Evolutionary conservation across 1,140 invertebrate species (phyloP).

Genomic region (Oscheius sp.): DNA sequence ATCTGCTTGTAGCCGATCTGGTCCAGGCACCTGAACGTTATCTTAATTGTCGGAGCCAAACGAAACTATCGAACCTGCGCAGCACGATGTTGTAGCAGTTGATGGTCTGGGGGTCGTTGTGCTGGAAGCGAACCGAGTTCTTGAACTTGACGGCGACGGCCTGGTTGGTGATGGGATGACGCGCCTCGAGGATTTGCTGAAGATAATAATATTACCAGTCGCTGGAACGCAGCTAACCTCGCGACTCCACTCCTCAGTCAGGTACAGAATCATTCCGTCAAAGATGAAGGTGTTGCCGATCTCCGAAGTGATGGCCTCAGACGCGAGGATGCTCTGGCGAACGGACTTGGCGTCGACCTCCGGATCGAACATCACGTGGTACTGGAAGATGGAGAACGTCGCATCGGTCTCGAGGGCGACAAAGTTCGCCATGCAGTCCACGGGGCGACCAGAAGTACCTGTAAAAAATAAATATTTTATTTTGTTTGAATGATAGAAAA

Average conservation of each 20-base stretch:
- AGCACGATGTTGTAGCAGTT: slow-evolving; percentile 36
- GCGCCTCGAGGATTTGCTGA: slow-evolving; percentile 10
- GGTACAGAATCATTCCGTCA: slow-evolving; percentile 34
- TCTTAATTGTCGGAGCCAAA: background rate
- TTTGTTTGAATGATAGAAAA: too few species aligned
- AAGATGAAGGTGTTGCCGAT: slow-evolving; percentile 12
- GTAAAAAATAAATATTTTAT: background rate
- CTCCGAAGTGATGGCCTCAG: background rate
- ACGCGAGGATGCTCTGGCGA: background rate
- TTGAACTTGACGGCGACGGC: slow-evolving; percentile 12
- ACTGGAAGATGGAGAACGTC: slow-evolving; percentile 19
- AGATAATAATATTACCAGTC: background rate
- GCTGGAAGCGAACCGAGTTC: slow-evolving; percentile 18
- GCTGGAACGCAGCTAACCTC: background rate
- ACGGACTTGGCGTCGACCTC: slow-evolving; percentile 23
- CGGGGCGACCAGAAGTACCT: slow-evolving; percentile 8
- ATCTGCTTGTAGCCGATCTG: slow-evolving; percentile 18
- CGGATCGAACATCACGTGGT: slow-evolving; percentile 28
- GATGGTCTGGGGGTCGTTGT: slow-evolving; percentile 36
- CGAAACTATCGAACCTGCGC: background rate
- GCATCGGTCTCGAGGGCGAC: slow-evolving; percentile 11
- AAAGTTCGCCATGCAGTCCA: slow-evolving; percentile 25
- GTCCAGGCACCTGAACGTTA: slow-evolving; percentile 21
- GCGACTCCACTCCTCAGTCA: slow-evolving; percentile 6
- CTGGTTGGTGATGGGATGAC: background rate